Percentiles rank a stretch among this genome's conserved stretches.
These are phyloP conservation scores for Hymenochirus boettgeri DNA, from an alignment of 2,113 vertebrate genomes.

Conservation along the genomic window DNA sequence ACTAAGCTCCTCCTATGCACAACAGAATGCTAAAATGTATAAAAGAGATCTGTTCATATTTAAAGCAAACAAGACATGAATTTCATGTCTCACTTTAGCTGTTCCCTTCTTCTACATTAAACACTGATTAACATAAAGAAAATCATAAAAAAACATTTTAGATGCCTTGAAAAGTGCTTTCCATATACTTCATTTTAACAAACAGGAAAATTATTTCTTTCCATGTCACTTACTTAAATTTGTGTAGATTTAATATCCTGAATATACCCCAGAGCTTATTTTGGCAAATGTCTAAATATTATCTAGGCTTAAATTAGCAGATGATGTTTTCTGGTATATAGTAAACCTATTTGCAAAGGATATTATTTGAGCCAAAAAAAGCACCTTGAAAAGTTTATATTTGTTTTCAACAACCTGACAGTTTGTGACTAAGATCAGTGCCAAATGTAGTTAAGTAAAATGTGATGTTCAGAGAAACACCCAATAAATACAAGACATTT, in stretches of 20 bases:
- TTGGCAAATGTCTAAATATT: conserved; percentile 28
- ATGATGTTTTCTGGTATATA: conserved; percentile 34
- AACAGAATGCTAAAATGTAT: no score
- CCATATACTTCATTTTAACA: conserved; percentile 15
- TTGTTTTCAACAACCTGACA: background rate
- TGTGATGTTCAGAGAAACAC: background rate
- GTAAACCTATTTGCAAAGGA: conserved; percentile 22
- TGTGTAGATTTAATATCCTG: conserved; percentile 38
- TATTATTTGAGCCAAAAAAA: conserved; percentile 12
- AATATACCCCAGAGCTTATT: conserved; percentile 26
- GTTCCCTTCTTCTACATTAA: no score
- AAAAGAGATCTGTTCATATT: no score
- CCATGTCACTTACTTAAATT: conserved; percentile 32
- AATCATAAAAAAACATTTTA: no score
- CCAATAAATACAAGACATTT: background rate
- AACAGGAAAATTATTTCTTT: conserved; percentile 19
- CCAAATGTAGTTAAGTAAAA: background rate
- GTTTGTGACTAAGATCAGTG: background rate
- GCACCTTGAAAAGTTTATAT: conserved; percentile 25
- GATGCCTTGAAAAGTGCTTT: conserved; percentile 16
- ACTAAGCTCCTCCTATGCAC: no score
- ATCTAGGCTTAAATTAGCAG: conserved; percentile 33
- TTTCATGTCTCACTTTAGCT: no score
- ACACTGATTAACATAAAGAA: no score
- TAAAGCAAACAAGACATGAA: no score